phyloP scores from a whole-genome alignment of 1,140 invertebrate species.

The Drosophila repleta region DNA sequence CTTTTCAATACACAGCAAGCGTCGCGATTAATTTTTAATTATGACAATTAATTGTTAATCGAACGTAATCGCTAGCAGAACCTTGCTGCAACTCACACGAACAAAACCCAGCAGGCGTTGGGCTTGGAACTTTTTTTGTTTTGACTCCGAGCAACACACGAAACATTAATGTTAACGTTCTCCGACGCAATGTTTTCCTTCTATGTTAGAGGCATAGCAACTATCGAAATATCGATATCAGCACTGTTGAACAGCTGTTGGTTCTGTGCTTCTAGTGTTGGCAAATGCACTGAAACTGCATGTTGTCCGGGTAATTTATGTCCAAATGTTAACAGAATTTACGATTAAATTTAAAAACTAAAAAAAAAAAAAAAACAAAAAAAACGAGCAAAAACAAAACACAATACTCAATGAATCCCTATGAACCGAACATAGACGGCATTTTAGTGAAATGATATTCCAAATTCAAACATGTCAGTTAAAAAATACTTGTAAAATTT shows the following conservation, averaged over 20 bases:
- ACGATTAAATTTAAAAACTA: neutral
- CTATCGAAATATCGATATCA: constrained; percentile 18
- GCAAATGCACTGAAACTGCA: neutral
- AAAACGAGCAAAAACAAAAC: neutral
- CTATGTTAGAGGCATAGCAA: neutral
- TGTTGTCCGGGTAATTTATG: no score
- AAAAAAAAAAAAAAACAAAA: neutral
- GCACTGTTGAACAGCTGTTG: constrained; percentile 27
- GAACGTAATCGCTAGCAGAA: constrained; percentile 34
- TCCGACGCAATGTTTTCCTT: constrained; percentile 15
- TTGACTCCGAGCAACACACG: constrained; percentile 35
- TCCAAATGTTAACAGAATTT: neutral
- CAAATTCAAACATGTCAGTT: neutral
- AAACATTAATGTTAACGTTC: constrained; percentile 18
- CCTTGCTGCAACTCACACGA: constrained; percentile 36
- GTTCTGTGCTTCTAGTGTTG: neutral
- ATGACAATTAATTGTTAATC: constrained; percentile 23
- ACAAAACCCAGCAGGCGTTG: constrained; percentile 24
- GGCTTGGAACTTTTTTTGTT: constrained; percentile 33
- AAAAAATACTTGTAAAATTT: neutral
- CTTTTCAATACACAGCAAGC: neutral
- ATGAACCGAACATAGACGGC: neutral
- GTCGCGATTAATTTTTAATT: constrained; percentile 2
- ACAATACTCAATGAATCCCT: neutral
- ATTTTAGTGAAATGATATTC: no score